These are phyloP conservation scores for Eulemur mongoz DNA, from an alignment of 2,797 vertebrate species.

Conservation along the genomic window DNA sequence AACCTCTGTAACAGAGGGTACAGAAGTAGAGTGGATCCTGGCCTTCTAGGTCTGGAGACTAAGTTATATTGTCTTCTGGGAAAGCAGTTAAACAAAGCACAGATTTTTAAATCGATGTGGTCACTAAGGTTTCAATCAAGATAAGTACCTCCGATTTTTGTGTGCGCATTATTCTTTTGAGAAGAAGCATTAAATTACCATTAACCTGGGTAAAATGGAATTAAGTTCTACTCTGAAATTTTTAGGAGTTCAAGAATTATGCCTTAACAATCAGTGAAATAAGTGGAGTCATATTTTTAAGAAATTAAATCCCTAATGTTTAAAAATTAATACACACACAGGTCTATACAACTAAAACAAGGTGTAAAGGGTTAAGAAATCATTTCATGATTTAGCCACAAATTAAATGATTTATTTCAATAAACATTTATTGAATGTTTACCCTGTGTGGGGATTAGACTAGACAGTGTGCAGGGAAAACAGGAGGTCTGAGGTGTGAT, in stretches of 20 bases:
- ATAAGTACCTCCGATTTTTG: background rate
- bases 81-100: background rate
- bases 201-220: background rate
- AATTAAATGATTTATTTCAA: background rate
- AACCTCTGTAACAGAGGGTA: background rate
- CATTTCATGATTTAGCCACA: background rate
- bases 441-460: background rate
- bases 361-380: background rate
- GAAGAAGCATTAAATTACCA: background rate
- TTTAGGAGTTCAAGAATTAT: conserved; percentile 5
- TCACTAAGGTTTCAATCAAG: background rate
- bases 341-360: background rate
- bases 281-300: background rate
- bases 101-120: background rate
- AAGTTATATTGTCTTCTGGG: background rate
- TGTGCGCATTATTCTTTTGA: background rate
- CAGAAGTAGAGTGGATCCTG: background rate
- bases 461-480: background rate
- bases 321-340: background rate
- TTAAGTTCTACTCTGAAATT: background rate
- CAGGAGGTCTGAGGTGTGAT: background rate
- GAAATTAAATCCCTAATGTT: background rate
- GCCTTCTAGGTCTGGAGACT: background rate
- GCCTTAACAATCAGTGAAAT: background rate
- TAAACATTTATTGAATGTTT: background rate